Base-by-base conservation (phyloP, 2,113 vertebrate genomes). In the Ptilorrhoa leucosticta region DNA sequence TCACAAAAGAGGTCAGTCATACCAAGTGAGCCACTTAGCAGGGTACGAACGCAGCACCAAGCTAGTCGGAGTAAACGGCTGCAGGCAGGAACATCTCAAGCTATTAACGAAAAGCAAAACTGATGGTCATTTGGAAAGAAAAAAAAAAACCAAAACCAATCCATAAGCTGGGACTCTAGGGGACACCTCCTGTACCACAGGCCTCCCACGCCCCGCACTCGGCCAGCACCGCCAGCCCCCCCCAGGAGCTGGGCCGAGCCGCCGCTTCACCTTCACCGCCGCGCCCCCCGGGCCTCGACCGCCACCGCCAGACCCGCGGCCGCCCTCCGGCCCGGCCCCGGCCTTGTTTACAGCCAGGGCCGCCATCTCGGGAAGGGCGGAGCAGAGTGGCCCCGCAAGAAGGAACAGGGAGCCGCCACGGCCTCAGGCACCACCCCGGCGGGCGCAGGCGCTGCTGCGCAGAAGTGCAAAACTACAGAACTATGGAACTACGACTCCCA, bases 181-280 rank as follows among this genome's bases (percentile, higher is more conserved):
- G 12, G 10, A 14, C 17, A 5, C 7, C 39, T 39, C 13, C 45
- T 3, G 13, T 1, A 13, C 6, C 16, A 10, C 3, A 35, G 19
- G 44, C 24, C 33, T 30, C 40, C 31, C 14, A 1, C 58, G 3
- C 11, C 11, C 7, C n/a, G 4, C 6, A 11, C 21, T 15, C 37
- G 1, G 22, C 27, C 26, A 2, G 71, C 40, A 18, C 53, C 20
- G 8, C 26, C n/a, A 5, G 22, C 13, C 20, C 27, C 12, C 10
- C 58, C 21, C 54, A 22, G 44, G 7, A 53, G 5, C 33, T 15
- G n/a, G 33, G 27, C 42, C 37, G 18, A 27, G 5, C 24, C 18
- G 2, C 24, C 19, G 4, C 65, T 97, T 97, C 96, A 99, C 99
- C 99, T 99, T 99, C 35, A 99, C 99, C 2, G 98, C 96, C 6